phyloP scores from a whole-genome alignment of 2,797 vertebrate genomes.

The Brotula barbata region DNA sequence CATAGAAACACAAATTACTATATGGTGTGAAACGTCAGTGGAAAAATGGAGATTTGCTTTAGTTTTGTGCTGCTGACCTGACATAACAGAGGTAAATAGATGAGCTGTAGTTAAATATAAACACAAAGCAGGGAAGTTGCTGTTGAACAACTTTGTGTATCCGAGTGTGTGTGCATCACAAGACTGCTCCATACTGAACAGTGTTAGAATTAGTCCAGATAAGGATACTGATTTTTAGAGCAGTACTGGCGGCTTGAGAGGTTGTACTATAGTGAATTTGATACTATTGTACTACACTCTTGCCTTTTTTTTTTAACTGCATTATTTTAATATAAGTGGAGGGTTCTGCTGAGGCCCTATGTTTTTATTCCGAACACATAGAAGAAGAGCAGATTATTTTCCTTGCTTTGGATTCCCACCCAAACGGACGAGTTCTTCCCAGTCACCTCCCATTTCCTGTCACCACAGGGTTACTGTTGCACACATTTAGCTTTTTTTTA shows the following conservation, averaged over 20 bases:
- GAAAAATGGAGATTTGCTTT: background rate
- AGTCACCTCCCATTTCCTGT: background rate
- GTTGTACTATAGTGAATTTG: conserved; percentile 66
- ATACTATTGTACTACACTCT: conserved; percentile 51
- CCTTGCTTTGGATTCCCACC: background rate
- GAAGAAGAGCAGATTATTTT: conserved; percentile 28
- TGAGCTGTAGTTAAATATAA: conserved; percentile 12
- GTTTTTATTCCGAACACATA: conserved; percentile 3
- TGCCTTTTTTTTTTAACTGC: conserved; percentile 35
- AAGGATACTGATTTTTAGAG: conserved; percentile 45
- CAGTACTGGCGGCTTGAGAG: conserved; percentile 61
- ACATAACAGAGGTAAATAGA: background rate
- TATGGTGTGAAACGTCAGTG: background rate
- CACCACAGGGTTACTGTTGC: conserved; percentile 6
- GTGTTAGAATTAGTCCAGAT: conserved; percentile 62
- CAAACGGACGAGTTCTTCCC: conserved; percentile 7
- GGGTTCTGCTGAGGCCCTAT: conserved; percentile 13
- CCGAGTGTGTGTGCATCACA: conserved; percentile 1
- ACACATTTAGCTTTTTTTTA: conserved; percentile 13
- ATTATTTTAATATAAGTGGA: conserved; percentile 3
- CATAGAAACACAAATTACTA: background rate
- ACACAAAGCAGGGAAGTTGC: background rate
- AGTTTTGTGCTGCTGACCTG: background rate
- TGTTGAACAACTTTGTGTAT: background rate
- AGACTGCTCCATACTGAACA: no score